Percentiles rank a stretch among this genome's conserved stretches.
Evolutionary conservation across 1,140 invertebrate genomes (phyloP).

Genomic region (Sarcophaga peregrina): DNA sequence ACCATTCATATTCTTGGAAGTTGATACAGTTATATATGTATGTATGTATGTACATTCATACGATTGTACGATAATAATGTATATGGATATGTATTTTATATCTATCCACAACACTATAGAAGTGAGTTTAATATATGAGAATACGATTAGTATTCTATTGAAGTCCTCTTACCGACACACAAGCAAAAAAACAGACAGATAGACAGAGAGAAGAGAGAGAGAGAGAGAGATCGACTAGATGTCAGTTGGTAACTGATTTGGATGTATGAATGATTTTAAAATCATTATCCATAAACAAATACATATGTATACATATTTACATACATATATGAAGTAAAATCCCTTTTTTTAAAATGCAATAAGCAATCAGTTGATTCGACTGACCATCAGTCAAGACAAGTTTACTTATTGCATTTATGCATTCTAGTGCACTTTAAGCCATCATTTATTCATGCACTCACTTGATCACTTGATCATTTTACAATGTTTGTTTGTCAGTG

Average conservation of each 20-base stretch:
- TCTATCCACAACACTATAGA: neutral
- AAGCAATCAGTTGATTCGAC: neutral
- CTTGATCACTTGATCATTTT: neutral
- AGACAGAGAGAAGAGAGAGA: no score
- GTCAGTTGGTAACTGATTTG: neutral
- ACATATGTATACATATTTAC: neutral
- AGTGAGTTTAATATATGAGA: neutral
- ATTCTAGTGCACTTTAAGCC: neutral
- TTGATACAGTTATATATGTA: constrained; percentile 12
- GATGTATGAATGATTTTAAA: constrained; percentile 26
- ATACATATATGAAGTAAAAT: neutral
- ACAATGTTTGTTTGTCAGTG: neutral
- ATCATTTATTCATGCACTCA: neutral
- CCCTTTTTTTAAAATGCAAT: constrained; percentile 1
- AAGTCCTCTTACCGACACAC: neutral
- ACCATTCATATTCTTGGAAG: constrained; percentile 20
- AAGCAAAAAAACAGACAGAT: neutral
- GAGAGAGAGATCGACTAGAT: no score
- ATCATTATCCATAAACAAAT: neutral
- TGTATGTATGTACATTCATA: neutral
- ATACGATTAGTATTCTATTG: constrained; percentile 6
- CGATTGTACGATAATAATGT: neutral
- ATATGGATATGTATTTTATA: neutral
- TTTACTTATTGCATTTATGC: constrained; percentile 3
- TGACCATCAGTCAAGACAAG: constrained; percentile 16